These are phyloP conservation scores for Pantala flavescens DNA, from an alignment of 1,140 invertebrate genomes.

Conservation along the genomic window DNA sequence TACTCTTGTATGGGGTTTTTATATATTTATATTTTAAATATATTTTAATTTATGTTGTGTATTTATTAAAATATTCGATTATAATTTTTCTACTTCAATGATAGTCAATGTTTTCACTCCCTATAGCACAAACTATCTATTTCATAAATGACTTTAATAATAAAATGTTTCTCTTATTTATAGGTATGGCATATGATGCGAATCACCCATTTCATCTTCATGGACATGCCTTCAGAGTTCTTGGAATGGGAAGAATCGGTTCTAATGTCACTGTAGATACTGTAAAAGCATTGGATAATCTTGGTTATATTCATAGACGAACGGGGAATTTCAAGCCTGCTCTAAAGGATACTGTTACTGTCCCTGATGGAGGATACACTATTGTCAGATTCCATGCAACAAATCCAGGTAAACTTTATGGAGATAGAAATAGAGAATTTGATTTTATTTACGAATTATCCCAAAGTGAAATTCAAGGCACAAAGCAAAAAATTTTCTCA, in stretches of 20 bases:
- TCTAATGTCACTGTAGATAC: background rate
- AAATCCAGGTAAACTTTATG: constrained; percentile 46
- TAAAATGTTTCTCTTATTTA: background rate
- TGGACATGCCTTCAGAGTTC: constrained; percentile 26
- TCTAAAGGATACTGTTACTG: constrained; percentile 40
- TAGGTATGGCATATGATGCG: constrained; percentile 27
- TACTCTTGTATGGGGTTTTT: too few species aligned
- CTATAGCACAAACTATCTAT: too few species aligned
- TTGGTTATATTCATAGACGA: background rate
- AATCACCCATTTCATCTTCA: constrained; percentile 32
- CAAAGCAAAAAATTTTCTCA: too few species aligned
- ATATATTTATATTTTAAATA: too few species aligned
- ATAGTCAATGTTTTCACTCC: too few species aligned
- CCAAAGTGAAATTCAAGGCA: too few species aligned
- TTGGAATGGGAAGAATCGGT: constrained; percentile 17
- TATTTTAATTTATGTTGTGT: too few species aligned
- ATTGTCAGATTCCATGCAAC: constrained; percentile 56
- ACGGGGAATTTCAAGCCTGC: constrained; percentile 18
- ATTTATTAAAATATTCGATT: too few species aligned
- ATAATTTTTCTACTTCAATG: too few species aligned
- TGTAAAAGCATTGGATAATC: background rate
- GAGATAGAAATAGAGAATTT: too few species aligned
- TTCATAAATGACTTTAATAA: too few species aligned
- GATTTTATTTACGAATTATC: too few species aligned
- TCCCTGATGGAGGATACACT: constrained; percentile 58